Base-by-base conservation (phyloP, 2,888 invertebrate genomes). In the Ypsolopha scabrella region DNA sequence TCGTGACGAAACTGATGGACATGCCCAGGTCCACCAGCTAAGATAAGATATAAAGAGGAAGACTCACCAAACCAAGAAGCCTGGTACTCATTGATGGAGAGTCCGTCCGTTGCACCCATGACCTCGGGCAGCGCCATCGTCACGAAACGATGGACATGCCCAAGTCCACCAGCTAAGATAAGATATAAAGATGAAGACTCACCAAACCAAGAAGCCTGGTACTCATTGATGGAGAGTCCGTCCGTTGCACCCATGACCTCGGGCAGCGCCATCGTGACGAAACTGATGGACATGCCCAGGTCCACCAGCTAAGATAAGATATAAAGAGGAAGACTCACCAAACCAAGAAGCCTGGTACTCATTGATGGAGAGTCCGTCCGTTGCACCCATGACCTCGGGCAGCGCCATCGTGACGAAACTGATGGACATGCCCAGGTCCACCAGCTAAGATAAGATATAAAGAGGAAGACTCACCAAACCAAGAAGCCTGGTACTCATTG, bases 11-110 rank as follows among this genome's bases (percentile, higher is more conserved):
- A 55, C 86, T 88, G 56, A 88, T 73, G 14, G 89, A 88, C 81
- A 89, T 77, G 10, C 89, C 89, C 41, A 89, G 70, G 33, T 89
- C 89, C 44, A 89, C 69, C 44, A 90, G 70, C 33, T n/a, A n/a
- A n/a, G n/a, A n/a, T n/a, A n/a, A n/a, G n/a, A n/a, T n/a, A n/a
- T n/a, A n/a, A n/a, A n/a, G n/a, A n/a, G n/a, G n/a, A n/a, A n/a
- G n/a, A n/a, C n/a, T n/a, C n/a, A n/a, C n/a, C 88, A 58, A 89
- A 88, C 89, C 89, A 90, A 0, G 89, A 89, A 0, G 89, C 88
- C 58, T 89, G 80, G 43, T 76, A 75, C 57, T 87, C 74, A 43
- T 79, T 82, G 49, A 89, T 76, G 35, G 82, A 79, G 1, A 90
- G 62, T 0, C 85, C 86, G 41, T 83, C 77, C 50, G 81, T 79